These are phyloP conservation scores for Hybognathus amarus DNA, from an alignment of 2,797 vertebrate genomes.

Conservation along the genomic window DNA sequence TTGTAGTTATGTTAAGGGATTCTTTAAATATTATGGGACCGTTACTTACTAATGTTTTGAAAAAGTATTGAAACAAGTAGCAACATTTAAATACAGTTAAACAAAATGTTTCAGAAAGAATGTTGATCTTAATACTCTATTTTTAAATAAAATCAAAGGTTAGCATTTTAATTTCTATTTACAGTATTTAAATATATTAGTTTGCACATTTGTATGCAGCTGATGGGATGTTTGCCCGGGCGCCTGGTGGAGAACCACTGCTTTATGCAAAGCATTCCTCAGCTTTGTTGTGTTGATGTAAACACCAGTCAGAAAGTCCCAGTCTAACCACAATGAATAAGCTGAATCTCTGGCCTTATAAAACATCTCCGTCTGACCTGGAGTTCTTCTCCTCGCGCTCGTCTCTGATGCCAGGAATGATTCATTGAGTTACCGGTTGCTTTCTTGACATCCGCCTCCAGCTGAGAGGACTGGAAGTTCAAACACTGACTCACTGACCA, in stretches of 20 bases:
- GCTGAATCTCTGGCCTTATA: conserved; percentile 34
- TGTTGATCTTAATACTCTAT: too few relatives aligned
- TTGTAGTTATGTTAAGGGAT: too few relatives aligned
- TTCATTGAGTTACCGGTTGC: conserved; percentile 2
- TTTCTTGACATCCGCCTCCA: neutral
- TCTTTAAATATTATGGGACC: neutral
- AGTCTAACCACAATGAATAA: conserved; percentile 23
- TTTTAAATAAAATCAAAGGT: too few relatives aligned
- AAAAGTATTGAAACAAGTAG: neutral
- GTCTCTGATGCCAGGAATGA: conserved; percentile 2
- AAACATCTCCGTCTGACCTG: conserved; percentile 21
- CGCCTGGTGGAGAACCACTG: neutral
- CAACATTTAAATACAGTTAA: too few relatives aligned
- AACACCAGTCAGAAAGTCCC: conserved; percentile 40
- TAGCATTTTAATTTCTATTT: neutral
- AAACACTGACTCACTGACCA: conserved; percentile 35
- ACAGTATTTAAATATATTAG: neutral
- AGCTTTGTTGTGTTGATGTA: neutral
- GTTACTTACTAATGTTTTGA: neutral
- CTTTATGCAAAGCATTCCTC: neutral
- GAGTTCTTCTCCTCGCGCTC: neutral
- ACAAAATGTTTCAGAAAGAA: neutral
- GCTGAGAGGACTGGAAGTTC: conserved; percentile 11
- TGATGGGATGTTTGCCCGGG: neutral
- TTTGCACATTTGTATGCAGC: neutral